Percentiles rank a stretch among this genome's conserved stretches.
Evolutionary conservation across 2,797 vertebrate species (phyloP).

Genomic region (Myotis pilosus): DNA sequence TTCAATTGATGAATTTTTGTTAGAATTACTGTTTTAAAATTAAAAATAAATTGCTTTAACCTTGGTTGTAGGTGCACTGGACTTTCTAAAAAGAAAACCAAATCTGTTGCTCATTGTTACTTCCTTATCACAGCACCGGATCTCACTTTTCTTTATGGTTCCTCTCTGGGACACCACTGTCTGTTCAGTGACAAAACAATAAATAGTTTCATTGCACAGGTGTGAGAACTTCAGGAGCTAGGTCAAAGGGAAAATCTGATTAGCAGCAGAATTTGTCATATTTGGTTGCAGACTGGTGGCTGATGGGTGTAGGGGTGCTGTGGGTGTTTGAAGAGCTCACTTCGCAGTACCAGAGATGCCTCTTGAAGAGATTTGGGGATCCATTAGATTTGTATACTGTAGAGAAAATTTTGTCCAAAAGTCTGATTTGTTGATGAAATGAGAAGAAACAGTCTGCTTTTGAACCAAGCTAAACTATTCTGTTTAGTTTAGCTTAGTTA

Average conservation of each 20-base stretch:
- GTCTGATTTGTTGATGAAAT: constrained; percentile 45
- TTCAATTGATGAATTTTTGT: constrained; percentile 34
- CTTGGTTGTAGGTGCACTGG: neutral
- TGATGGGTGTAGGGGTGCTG: neutral
- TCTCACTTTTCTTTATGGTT: constrained; percentile 22
- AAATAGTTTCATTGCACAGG: constrained; percentile 79
- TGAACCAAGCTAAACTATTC: neutral
- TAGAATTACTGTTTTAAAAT: constrained; percentile 53
- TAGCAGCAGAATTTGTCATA: constrained; percentile 63
- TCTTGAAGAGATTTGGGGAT: neutral
- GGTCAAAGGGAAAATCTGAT: neutral
- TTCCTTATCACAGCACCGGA: constrained; percentile 4
- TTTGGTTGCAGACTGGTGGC: neutral
- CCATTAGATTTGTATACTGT: neutral
- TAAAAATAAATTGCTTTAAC: constrained; percentile 62
- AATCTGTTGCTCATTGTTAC: neutral
- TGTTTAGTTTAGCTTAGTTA: neutral
- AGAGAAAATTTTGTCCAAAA: neutral
- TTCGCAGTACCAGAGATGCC: neutral
- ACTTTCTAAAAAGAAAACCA: constrained; percentile 2
- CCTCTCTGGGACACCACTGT: constrained; percentile 27
- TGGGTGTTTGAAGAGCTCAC: neutral
- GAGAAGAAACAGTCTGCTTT: constrained; percentile 13
- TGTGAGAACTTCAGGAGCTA: constrained; percentile 63
- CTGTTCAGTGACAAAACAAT: constrained; percentile 69